Base-by-base conservation (phyloP, 2,113 vertebrate genomes). In the Passer domesticus region DNA sequence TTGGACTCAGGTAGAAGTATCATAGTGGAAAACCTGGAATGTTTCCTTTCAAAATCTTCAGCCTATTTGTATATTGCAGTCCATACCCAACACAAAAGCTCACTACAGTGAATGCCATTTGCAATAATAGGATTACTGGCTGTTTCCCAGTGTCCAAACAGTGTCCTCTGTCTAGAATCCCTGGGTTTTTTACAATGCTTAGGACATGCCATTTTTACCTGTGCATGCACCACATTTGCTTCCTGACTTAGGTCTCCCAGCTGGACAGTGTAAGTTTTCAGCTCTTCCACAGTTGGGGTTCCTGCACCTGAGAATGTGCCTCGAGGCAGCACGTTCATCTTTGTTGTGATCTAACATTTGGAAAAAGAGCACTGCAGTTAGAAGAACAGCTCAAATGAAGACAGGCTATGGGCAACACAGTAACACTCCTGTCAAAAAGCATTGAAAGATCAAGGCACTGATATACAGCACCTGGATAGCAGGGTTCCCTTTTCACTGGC, bases 241-340 rank as follows among this genome's bases (percentile, higher is more conserved):
- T 98, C 96, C 79, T 97, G 97, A 46, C 97, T 96, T 52, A 99
- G 96, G 84, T 98, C 97, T 94, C 97, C 97, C 46, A 99, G 97
- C 37, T 96, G 98, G 56, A 92, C 92, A 43, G 98, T 97, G 17
- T 97, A 98, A 50, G 92, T 95, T 88, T 98, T 98, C 56, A 99
- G 97, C 90, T 99, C 98, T 80, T 98, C 98, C 19, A 97, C 88
- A 58, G 97, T 96, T 84, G 98, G 97, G 78, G 95, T 94, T 93
- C 88, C 98, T 93, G 98, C 97, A 82, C 92, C 83, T 58, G 96
- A 39, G 2, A 96, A 27, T 6, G 89, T 95, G 87, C 97, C 98
- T 95, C 98, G 98, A 97, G 98, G 96, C 70, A 98, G 74, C 89
- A 94, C 2, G 24, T 96, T 97, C 77, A 91, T 93, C 91, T 96